phyloP scores from a whole-genome alignment of 2,797 vertebrate species.

The Antrozous pallidus region DNA sequence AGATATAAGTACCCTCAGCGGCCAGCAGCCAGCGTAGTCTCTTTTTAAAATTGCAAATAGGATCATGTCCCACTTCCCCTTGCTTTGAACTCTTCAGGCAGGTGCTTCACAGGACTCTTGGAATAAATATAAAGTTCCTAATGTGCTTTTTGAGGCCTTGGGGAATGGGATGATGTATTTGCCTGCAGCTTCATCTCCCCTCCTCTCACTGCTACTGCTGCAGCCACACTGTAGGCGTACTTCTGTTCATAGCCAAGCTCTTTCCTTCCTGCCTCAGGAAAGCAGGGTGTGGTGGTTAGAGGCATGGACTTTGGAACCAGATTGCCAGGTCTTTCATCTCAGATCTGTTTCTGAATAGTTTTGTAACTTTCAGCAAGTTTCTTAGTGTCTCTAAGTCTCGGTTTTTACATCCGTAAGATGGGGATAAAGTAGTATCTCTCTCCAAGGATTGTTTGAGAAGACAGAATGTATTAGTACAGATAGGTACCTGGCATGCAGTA shows the following conservation, averaged over 20 bases:
- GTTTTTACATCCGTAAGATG: background rate
- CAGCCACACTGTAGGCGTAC: background rate
- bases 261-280: constrained; percentile 30
- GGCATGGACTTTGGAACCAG: background rate
- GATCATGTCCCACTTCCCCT: background rate
- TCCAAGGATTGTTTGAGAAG: background rate
- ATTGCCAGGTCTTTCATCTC: background rate
- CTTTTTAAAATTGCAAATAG: background rate
- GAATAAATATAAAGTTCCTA: background rate
- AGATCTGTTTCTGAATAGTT: background rate
- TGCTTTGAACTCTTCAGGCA: background rate
- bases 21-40: background rate
- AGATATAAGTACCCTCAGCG: too few species aligned
- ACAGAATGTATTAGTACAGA: accelerated
- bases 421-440: background rate
- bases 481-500: accelerated
- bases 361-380: background rate
- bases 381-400: background rate
- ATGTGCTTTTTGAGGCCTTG: background rate
- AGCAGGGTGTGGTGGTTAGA: background rate
- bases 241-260: background rate
- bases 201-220: background rate
- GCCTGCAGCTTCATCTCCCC: background rate
- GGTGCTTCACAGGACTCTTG: background rate
- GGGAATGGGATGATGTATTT: background rate